Evolutionary conservation across 2,113 vertebrate species (phyloP).

Genomic region (Charina bottae): DNA sequence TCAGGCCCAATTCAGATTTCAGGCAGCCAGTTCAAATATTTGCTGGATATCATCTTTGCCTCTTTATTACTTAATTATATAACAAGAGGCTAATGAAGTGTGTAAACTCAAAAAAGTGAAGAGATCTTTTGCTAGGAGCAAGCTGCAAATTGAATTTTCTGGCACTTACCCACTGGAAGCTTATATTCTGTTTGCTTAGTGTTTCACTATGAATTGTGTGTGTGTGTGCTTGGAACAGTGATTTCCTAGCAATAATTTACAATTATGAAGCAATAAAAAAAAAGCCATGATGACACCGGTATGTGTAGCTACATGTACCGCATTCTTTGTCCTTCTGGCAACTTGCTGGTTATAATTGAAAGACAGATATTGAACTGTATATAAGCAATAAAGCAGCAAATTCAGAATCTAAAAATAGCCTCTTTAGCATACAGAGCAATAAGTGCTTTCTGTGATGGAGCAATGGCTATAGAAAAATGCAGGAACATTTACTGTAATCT

Average conservation of each 20-base stretch:
- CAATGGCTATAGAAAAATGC: conserved; percentile 8
- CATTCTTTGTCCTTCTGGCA: neutral
- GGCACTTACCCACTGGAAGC: conserved; percentile 17
- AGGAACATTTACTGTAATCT: conserved; percentile 26
- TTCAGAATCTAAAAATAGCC: conserved; percentile 27
- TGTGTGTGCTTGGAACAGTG: conserved; percentile 38
- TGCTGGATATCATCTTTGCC: conserved; percentile 9
- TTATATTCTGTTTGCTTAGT: conserved; percentile 38
- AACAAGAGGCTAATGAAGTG: neutral
- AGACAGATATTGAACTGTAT: conserved; percentile 46
- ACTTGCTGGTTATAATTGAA: neutral
- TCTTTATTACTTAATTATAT: neutral
- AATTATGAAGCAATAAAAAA: conserved; percentile 71
- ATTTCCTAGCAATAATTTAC: conserved; percentile 70
- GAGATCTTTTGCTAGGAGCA: conserved; percentile 6
- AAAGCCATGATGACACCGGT: conserved; percentile 57
- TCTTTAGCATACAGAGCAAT: conserved; percentile 46
- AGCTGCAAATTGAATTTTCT: conserved; percentile 27
- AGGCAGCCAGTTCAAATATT: neutral
- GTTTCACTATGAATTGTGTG: conserved; percentile 32
- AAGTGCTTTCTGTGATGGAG: conserved; percentile 41
- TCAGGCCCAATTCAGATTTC: neutral
- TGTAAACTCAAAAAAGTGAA: neutral
- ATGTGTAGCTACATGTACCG: conserved; percentile 10
- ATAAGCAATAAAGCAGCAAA: conserved; percentile 61